Percentiles rank a stretch among this genome's conserved stretches.
Conservation (phyloP, 37 sponge, comb jelly and placozoan genomes). For the Ephydatia muelleri region DNA sequence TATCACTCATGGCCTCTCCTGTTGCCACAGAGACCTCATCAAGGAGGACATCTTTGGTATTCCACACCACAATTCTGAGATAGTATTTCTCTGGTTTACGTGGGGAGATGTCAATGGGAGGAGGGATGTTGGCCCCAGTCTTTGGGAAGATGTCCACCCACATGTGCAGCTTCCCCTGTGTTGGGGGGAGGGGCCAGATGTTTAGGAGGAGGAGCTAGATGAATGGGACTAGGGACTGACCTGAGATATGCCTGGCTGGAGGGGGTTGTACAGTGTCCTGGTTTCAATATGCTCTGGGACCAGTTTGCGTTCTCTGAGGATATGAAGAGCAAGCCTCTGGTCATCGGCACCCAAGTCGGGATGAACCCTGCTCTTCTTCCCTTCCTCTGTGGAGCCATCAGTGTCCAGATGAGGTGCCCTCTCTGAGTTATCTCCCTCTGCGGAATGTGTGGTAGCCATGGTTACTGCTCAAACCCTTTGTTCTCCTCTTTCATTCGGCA, state of each 20-base stretch:
- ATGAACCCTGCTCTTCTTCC: constrained; percentile 6
- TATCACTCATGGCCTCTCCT: constrained; percentile 98
- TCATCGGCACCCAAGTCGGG: constrained; percentile 49
- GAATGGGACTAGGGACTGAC: constrained; percentile 18
- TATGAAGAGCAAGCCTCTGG: constrained; percentile 90
- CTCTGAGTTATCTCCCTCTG: too few relatives aligned
- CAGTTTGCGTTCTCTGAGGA: constrained; percentile 71
- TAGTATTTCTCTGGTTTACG: constrained; percentile 84
- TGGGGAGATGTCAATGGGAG: constrained; percentile 87
- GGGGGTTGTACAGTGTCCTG: constrained; percentile 89
- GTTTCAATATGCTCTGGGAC: constrained; percentile 97
- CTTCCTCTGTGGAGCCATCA: constrained; percentile 51
- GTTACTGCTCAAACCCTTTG: not conserved
- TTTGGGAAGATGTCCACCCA: constrained; percentile 98
- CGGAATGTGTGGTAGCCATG: not conserved
- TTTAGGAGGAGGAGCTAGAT: not conserved
- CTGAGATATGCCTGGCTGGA: constrained; percentile 82
- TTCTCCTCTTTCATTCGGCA: not conserved
- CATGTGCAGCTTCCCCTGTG: constrained; percentile 94
- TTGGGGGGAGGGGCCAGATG: not conserved
- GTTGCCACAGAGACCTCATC: constrained; percentile 86
- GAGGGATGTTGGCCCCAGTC: constrained; percentile 56
- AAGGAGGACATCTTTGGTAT: constrained; percentile 89
- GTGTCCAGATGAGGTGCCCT: too few relatives aligned
- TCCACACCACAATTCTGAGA: constrained; percentile 91